A percentile compares a stretch with the other conserved stretches of the same genome.
These are phyloP conservation scores for Druceiella hillmani DNA, from an alignment of 2,888 invertebrate species.

Conservation along the genomic window DNA sequence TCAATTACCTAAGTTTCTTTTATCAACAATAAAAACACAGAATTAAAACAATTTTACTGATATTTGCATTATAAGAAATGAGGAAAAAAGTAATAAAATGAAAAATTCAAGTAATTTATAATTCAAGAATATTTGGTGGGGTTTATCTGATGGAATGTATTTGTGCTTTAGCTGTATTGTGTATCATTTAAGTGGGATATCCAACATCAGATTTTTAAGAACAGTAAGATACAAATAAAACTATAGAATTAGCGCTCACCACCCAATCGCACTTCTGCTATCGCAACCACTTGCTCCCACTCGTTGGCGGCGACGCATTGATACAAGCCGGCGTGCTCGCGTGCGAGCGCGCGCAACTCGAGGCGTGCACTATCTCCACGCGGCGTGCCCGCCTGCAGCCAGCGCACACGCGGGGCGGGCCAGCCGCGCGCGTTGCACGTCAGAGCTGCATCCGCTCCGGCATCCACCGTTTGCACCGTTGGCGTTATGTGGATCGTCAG, in stretches of 20 bases:
- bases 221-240: background rate
- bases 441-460: constrained; percentile 77
- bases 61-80: too few species aligned
- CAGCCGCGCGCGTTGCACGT: constrained; percentile 84
- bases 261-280: constrained; percentile 74
- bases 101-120: too few species aligned
- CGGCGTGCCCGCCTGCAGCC: constrained; percentile 73
- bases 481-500: constrained; percentile 77
- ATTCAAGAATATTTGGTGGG: too few species aligned
- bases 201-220: too few species aligned
- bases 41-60: too few species aligned
- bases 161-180: too few species aligned
- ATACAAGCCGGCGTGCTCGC: constrained; percentile 77
- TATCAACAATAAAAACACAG: too few species aligned
- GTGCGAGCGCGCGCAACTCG: constrained; percentile 46
- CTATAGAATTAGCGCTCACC: too few species aligned
- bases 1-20: too few species aligned
- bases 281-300: constrained; percentile 79
- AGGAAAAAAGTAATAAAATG: too few species aligned
- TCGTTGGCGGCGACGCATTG: constrained; percentile 85
- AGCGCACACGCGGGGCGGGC: constrained; percentile 73
- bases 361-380: constrained; percentile 55
- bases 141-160: too few species aligned
- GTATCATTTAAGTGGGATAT: too few species aligned
- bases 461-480: constrained; percentile 72